A percentile compares a stretch with the other conserved stretches of the same genome.
Conservation (phyloP, 2,113 vertebrate species). For the Pan paniscus region DNA sequence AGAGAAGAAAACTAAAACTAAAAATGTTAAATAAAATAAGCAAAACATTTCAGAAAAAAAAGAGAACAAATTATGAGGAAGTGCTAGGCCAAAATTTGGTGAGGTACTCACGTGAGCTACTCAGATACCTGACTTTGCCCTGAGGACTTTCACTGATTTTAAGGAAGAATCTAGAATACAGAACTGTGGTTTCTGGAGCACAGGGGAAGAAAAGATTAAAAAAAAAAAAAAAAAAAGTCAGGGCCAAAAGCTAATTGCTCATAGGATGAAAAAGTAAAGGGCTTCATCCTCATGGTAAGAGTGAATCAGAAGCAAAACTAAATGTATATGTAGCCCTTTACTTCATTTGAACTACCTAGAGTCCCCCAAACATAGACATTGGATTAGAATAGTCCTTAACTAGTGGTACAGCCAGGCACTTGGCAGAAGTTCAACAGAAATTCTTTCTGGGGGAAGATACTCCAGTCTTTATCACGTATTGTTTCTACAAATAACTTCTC, state of each 20-base stretch:
- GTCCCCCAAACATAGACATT: neutral
- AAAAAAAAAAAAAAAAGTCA: neutral
- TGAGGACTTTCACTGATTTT: neutral
- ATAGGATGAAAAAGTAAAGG: neutral
- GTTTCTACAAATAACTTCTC: conserved; percentile 8
- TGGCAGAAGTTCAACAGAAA: neutral
- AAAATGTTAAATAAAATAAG: neutral
- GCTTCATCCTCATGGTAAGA: neutral
- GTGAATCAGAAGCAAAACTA: neutral
- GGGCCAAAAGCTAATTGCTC: neutral
- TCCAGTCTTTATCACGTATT: neutral
- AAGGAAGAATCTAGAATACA: neutral
- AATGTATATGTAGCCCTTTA: neutral
- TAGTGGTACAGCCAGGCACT: neutral
- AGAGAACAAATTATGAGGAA: neutral
- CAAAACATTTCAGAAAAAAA: neutral
- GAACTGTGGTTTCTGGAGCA: neutral
- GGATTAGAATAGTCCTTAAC: neutral
- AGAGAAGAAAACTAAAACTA: neutral
- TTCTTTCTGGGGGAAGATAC: neutral
- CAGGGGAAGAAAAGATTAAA: neutral
- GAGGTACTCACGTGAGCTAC: neutral
- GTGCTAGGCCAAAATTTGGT: neutral
- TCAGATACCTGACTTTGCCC: neutral
- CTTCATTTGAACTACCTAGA: neutral